Conservation (phyloP, 2,113 vertebrate genomes). For the Uropsilus gracilis region DNA sequence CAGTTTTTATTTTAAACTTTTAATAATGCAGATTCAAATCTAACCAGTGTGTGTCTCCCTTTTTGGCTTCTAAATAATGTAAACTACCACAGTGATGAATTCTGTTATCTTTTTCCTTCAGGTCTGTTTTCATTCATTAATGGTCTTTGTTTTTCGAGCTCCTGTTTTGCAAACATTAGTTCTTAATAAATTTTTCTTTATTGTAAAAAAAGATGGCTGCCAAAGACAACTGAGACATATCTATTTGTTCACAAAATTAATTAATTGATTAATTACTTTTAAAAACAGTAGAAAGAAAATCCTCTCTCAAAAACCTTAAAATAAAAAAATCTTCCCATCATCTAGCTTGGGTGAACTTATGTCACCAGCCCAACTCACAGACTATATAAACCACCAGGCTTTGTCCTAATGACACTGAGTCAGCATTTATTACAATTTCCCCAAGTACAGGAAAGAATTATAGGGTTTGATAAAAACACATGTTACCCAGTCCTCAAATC, state of each 20-base stretch:
- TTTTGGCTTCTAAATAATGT: not conserved
- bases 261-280: too few species aligned
- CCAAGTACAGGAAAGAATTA: not conserved
- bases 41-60: not conserved
- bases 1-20: not conserved
- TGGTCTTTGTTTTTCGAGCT: not conserved
- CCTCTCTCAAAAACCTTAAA: slow-evolving; percentile 13
- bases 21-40: not conserved
- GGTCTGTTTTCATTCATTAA: too few species aligned
- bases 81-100: not conserved
- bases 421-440: not conserved
- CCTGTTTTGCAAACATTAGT: too few species aligned
- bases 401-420: not conserved
- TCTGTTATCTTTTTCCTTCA: not conserved
- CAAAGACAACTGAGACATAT: not conserved
- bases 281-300: slow-evolving; percentile 10
- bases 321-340: not conserved
- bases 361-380: too few species aligned
- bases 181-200: not conserved
- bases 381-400: not conserved
- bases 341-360: not conserved
- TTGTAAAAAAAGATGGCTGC: not conserved
- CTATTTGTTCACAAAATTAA: not conserved
- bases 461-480: not conserved
- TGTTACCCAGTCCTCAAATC: not conserved